phyloP scores from a whole-genome alignment of 2,113 vertebrate species.

The Laterallus jamaicensis region DNA sequence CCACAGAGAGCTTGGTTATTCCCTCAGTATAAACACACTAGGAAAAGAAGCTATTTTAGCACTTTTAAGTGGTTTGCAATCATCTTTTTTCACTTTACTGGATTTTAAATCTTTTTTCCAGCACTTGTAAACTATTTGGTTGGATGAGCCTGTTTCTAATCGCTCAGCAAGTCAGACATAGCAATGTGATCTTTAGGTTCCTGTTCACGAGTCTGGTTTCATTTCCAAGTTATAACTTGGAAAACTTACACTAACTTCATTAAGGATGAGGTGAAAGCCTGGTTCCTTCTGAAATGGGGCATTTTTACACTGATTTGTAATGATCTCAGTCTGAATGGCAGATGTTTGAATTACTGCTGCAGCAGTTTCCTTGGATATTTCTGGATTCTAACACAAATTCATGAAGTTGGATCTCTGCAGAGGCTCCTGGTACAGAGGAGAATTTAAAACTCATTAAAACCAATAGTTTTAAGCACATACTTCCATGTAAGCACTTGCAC shows the following conservation, averaged over 20 bases:
- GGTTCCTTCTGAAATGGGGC: background rate
- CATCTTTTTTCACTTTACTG: background rate
- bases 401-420: background rate
- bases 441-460: background rate
- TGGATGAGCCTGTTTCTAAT: background rate
- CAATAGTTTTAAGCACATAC: background rate
- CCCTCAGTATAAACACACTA: background rate
- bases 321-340: background rate
- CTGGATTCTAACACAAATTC: background rate
- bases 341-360: background rate
- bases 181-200: background rate
- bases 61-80: background rate
- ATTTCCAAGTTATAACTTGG: background rate
- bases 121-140: background rate
- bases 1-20: background rate
- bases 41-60: constrained; percentile 13
- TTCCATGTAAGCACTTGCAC: background rate
- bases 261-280: background rate
- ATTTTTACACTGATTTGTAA: background rate
- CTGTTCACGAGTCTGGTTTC: background rate
- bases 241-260: background rate
- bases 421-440: background rate
- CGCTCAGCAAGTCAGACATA: background rate
- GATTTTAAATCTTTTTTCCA: background rate
- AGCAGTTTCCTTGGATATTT: background rate